Base-by-base conservation (phyloP, 1,140 invertebrate species). In the Zophobas morio region DNA sequence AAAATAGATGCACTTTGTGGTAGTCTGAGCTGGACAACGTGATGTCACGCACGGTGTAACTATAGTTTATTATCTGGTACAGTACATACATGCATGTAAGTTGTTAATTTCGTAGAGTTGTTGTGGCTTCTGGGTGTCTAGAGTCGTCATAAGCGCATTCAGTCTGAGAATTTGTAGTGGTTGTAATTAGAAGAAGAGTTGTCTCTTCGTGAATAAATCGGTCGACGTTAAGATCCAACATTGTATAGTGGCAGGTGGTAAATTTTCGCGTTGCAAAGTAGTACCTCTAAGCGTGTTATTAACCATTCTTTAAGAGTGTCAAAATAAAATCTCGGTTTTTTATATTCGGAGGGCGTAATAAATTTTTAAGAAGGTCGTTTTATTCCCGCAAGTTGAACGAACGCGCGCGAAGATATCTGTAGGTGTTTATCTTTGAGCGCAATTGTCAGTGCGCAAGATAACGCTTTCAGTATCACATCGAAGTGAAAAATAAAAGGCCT, bases 281-380 rank as follows among this genome's bases (percentile, higher is more conserved):
- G 60, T 42, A 66, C 60, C 60, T 66, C 60, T 66, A 42, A 60
- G 60, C 60, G 33, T 66, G 42, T 66, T 42, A 66, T 66, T 66
- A 66, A 40, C 60, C 37, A 66, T 66, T 66, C 40, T 66, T 66
- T 66, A 66, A 66, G 60, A 66, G 60, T 66, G 60, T 66, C 60
- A 39, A 66, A 66, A 66, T 66, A 66, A 66, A 66, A 42, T 66
- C 60, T 37, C 35, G 60, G 60, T 66, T 66, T 66, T 66, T 66
- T 66, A 66, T 42, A 42, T 66, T 66, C 60, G 60, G 20, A 33
- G 60, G n/a, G 1, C 60, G 60, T 66, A 66, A 66, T 66, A 66
- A 66, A 66, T 66, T 66, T 66, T 66, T 66, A 42, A 66, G 60
- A 66, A 66, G 60, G 60, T 66, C 60, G 60, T 66, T 66, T 66